Base-by-base conservation (phyloP, 2,113 vertebrate species). In the Melanerpes formicivorus region DNA sequence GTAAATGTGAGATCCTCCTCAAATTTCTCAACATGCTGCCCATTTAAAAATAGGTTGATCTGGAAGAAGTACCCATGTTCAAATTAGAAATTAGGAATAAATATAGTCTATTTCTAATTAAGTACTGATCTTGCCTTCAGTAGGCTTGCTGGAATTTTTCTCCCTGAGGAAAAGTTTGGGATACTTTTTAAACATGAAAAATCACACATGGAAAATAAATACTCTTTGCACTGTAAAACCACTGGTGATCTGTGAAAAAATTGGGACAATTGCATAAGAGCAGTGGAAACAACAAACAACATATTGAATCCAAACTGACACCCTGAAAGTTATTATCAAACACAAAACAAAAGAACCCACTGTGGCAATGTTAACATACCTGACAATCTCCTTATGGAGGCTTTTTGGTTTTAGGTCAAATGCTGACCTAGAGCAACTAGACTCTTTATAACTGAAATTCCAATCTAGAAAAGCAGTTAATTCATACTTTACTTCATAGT, bases 21-120 rank as follows among this genome's bases (percentile, higher is more conserved):
- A 76, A 98, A 80, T 0, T 93, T 96, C 97, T 99, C 98, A 79
- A 97, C 88, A 80, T 97, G 95, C 67, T 98, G 95, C 54, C 98
- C 97, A 71, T 96, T 97, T 32, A 99, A 26, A 69, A 98, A 97
- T 7, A 98, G 70, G 84, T 96, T 93, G 81, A 98, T 96, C 98
- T 98, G 93, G 60, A 95, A 89, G 58, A 82, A 93, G 26, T 6
- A 52, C 3, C 32, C 5, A 34, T 60, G 88, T 91, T 89, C 40
- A 86, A 80, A 92, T 50, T 26, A 92, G 37, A 92, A 91, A 88
- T 74, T n/a, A 21, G 30, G 7, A 74, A 63, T 26, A 74, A 91
- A 70, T 40, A 87, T 62, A 88, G 11, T 11, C 4, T 17, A 50
- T 65, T 89, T 88, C 40, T 71, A 73, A 76, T 52, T 44, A 87